Percentiles rank a stretch among this genome's conserved stretches.
phyloP scores from a whole-genome alignment of 35 echinoderm and acorn worm genomes.

The Chiridota heheva region DNA sequence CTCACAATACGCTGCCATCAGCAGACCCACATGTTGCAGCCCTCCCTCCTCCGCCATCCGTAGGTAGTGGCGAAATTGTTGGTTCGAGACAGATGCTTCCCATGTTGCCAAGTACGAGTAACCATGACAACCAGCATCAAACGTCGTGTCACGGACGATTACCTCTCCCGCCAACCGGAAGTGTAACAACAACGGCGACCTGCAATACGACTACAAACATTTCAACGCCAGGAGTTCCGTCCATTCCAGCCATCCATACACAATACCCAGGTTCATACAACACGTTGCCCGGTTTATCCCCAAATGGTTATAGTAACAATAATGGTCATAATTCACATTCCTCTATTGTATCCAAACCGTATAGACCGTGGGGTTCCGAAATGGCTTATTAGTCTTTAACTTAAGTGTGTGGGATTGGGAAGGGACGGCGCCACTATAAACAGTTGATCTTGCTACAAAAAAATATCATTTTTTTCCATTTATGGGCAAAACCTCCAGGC shows the following conservation, averaged over 20 bases:
- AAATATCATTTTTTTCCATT: no score
- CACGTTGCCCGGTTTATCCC: constrained; percentile 90
- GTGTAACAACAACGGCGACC: constrained; percentile 42
- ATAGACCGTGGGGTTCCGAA: constrained; percentile 94
- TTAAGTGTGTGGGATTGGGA: no score
- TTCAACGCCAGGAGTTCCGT: constrained; percentile 59
- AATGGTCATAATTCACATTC: constrained; percentile 71
- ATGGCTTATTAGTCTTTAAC: constrained; percentile 76
- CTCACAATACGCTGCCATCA: constrained; percentile 62
- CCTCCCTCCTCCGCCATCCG: constrained; percentile 33
- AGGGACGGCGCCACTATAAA: no score
- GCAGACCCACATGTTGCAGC: constrained; percentile 46
- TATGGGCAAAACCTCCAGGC: no score
- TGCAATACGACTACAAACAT: constrained; percentile 69
- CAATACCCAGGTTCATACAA: constrained; percentile 92
- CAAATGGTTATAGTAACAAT: constrained; percentile 90
- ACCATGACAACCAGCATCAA: constrained; percentile 60
- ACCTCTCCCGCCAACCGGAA: constrained; percentile 56
- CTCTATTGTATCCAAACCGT: constrained; percentile 86
- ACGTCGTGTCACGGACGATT: constrained; percentile 78
- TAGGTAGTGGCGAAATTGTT: constrained; percentile 37
- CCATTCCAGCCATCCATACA: constrained; percentile 74
- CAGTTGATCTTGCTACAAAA: no score
- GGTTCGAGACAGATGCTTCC: constrained; percentile 84
- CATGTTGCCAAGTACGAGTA: constrained; percentile 86